Evolutionary conservation across 2,797 vertebrate species (phyloP), one percentile per base, ranked within the genome.

Genomic region (Liasis olivaceus): DNA sequence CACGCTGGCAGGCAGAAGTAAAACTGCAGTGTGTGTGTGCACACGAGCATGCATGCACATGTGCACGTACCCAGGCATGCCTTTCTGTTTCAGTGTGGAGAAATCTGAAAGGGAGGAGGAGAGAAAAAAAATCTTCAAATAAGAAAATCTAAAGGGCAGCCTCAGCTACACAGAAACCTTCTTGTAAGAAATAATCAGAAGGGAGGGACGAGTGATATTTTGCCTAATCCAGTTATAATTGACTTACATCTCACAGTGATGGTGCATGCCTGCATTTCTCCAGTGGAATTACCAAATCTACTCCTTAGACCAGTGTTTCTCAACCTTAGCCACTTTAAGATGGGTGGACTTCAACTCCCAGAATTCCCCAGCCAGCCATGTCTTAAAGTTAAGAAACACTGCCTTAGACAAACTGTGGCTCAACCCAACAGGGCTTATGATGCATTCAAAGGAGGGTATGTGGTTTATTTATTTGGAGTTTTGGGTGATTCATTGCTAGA

Each of bases 1-100:
- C 89, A 56, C 91, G 84, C 92, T 94, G 92, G 94, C 96, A 94
- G 91, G 42, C 88, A 87, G 90, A 90, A 95, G 69, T 11, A 58
- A 85, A 87, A 59, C 60, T 93, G 60, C 3, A n/a, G n/a, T 26
- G 91, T 17, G 56, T 77, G 64, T 4, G 2, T 2, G 89, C 11
- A 7, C 64, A 66, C 6, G 11, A 81, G 20, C 36, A 4, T 3
- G 2, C 36, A 42, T 22, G 8, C 36, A 42, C 22, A 42, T 42
- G 20, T 77, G 72, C 22, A 77, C 36, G 11, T 77, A 36, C 17
- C 36, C 8, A 42, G 22, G 36, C 8, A 22, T 1, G 51, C 51
- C 51, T 54, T 54, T 54, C 51, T 54, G 6, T 77, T 77, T 72
- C 17, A 77, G 72, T 77, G 8, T 77, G 84, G 81, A 89, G 58